Evolutionary conservation across 2,113 vertebrate genomes (phyloP).

Genomic region (Polyodon spathula): DNA sequence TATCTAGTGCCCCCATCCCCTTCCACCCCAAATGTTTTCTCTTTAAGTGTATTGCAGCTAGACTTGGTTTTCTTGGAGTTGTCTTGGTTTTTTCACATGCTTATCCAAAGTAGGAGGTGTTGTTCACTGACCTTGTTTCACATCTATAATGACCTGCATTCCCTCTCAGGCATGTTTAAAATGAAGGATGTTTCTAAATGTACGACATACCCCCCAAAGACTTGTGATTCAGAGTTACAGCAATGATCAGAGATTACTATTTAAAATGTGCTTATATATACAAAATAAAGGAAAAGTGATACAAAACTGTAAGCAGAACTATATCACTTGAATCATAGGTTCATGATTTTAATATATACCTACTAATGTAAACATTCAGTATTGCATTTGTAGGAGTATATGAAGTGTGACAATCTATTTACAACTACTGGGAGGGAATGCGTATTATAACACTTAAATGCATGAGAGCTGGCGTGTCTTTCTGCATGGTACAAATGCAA

Average conservation of each 20-base stretch:
- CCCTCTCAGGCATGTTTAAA: slow-evolving; percentile 35
- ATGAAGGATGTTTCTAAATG: too few species aligned
- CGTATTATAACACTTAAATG: slow-evolving; percentile 26
- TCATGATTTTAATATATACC: background rate
- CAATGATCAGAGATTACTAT: too few species aligned
- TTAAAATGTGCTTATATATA: too few species aligned
- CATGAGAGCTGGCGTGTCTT: slow-evolving; percentile 19
- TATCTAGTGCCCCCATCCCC: background rate
- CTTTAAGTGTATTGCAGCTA: slow-evolving; percentile 35
- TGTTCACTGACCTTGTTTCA: slow-evolving; percentile 21
- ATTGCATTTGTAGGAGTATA: background rate
- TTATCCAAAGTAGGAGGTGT: slow-evolving; percentile 16
- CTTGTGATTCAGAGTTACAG: too few species aligned
- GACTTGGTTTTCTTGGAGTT: slow-evolving; percentile 38
- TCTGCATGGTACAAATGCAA: slow-evolving; percentile 27
- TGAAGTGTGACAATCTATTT: background rate
- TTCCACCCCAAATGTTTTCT: slow-evolving; percentile 26
- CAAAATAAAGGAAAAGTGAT: too few species aligned
- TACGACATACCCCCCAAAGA: too few species aligned
- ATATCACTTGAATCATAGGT: background rate
- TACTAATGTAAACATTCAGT: background rate
- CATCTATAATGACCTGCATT: slow-evolving; percentile 36
- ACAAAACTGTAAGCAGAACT: background rate
- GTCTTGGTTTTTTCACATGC: slow-evolving; percentile 30
- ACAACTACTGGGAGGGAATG: slow-evolving; percentile 31